Conservation (phyloP, 2,113 vertebrate genomes). For the Alosa alosa region DNA sequence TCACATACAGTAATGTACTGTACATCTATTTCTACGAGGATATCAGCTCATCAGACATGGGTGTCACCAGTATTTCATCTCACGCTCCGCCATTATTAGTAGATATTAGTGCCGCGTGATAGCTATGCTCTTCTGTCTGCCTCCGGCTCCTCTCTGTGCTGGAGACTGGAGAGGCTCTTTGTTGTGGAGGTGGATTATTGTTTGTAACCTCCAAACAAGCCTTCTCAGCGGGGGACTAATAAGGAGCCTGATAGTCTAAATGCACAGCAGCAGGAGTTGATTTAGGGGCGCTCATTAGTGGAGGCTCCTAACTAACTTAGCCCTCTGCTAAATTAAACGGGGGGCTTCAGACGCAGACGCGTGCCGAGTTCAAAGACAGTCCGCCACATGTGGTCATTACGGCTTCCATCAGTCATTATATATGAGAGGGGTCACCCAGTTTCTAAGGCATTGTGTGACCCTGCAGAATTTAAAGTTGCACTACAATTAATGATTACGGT, state of each 20-base stretch:
- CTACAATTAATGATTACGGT: not conserved
- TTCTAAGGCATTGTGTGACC: not conserved
- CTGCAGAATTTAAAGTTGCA: not conserved
- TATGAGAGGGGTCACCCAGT: not conserved
- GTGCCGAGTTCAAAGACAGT: slow-evolving; percentile 42
- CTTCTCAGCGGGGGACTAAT: slow-evolving; percentile 31
- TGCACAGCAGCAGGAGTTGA: slow-evolving; percentile 39
- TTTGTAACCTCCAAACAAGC: slow-evolving; percentile 33
- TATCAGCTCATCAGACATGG: too few species aligned
- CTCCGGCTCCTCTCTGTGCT: not conserved
- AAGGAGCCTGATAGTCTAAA: slow-evolving; percentile 33
- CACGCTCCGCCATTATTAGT: not conserved
- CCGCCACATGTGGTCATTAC: slow-evolving; percentile 6
- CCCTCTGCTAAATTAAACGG: slow-evolving; percentile 28
- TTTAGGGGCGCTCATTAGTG: slow-evolving; percentile 42
- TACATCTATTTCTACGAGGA: too few species aligned
- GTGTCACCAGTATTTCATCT: not conserved
- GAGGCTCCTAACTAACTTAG: slow-evolving; percentile 40
- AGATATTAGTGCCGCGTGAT: not conserved
- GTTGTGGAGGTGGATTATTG: slow-evolving; percentile 23
- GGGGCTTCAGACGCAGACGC: slow-evolving; percentile 30
- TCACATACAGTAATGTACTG: too few species aligned
- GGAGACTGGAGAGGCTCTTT: slow-evolving; percentile 8
- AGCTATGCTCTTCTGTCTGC: not conserved
- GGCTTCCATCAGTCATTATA: not conserved